phyloP scores from a whole-genome alignment of 2,888 invertebrate genomes.

The Synergus umbraculus region DNA sequence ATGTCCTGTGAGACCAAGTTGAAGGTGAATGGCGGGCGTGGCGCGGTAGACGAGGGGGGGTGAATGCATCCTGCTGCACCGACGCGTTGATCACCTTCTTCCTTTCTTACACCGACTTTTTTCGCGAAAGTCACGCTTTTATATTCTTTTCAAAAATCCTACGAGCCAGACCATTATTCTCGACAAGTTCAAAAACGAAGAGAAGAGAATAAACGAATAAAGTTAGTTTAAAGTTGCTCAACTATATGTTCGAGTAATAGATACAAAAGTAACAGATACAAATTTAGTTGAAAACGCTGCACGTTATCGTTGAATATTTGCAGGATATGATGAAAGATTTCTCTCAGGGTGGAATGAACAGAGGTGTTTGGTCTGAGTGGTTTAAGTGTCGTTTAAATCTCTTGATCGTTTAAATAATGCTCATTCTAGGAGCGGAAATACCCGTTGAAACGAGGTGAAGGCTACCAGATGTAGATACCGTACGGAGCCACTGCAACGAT shows the following conservation, averaged over 20 bases:
- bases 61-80: slow-evolving; percentile 71
- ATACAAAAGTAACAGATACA: no score
- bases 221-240: no score
- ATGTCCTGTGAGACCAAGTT: slow-evolving; percentile 69
- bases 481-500: slow-evolving; percentile 51
- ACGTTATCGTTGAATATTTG: background rate
- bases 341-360: background rate
- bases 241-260: no score
- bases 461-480: slow-evolving; percentile 64
- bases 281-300: no score
- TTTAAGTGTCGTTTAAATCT: slow-evolving; percentile 50
- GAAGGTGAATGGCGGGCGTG: slow-evolving; percentile 78
- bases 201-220: no score
- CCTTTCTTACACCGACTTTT: slow-evolving; percentile 65
- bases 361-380: background rate
- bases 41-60: slow-evolving; percentile 67
- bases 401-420: slow-evolving; percentile 44
- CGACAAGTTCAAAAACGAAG: no score
- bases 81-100: slow-evolving; percentile 72
- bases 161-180: background rate
- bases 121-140: background rate
- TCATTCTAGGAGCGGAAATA: slow-evolving; percentile 70
- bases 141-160: background rate
- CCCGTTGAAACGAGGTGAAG: slow-evolving; percentile 75
- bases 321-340: background rate